These are phyloP conservation scores for Syngnathoides biaculeatus DNA, from an alignment of 2,113 vertebrate species.

Conservation along the genomic window DNA sequence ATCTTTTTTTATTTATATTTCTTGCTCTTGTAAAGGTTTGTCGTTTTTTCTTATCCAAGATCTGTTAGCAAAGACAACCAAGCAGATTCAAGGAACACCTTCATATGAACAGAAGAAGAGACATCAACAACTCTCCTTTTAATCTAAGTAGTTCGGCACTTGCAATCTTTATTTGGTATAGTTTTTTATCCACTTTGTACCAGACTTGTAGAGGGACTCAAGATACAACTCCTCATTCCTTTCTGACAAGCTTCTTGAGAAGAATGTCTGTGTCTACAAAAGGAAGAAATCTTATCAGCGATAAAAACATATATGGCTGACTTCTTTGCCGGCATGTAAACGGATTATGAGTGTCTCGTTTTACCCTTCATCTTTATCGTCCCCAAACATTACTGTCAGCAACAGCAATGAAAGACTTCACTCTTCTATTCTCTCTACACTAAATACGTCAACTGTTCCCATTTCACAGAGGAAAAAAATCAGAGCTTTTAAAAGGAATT, in stretches of 20 bases:
- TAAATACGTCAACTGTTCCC: background rate
- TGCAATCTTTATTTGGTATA: conserved; percentile 40
- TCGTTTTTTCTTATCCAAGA: conserved; percentile 55
- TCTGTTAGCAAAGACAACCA: conserved; percentile 50
- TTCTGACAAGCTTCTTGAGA: conserved; percentile 24
- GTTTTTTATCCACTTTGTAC: conserved; percentile 25
- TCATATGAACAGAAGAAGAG: conserved; percentile 39
- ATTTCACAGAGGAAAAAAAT: background rate
- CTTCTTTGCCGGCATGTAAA: conserved; percentile 5
- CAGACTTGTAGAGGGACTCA: conserved; percentile 25
- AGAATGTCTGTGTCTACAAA: conserved; percentile 27
- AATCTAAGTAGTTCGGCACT: conserved; percentile 26
- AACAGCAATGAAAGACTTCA: background rate
- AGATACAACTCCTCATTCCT: conserved; percentile 30
- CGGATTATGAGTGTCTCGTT: background rate
- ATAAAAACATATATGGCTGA: conserved; percentile 1
- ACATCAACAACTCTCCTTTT: conserved; percentile 14
- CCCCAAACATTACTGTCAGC: conserved; percentile 4
- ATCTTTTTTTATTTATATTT: no score
- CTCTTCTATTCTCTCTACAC: background rate
- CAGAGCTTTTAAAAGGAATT: background rate
- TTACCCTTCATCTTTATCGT: conserved; percentile 1
- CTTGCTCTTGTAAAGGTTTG: conserved; percentile 47
- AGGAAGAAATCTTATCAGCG: conserved; percentile 31
- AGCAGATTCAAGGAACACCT: conserved; percentile 54